These are phyloP conservation scores for Sitobion miscanthi DNA, from an alignment of 1,140 invertebrate genomes.

Conservation along the genomic window DNA sequence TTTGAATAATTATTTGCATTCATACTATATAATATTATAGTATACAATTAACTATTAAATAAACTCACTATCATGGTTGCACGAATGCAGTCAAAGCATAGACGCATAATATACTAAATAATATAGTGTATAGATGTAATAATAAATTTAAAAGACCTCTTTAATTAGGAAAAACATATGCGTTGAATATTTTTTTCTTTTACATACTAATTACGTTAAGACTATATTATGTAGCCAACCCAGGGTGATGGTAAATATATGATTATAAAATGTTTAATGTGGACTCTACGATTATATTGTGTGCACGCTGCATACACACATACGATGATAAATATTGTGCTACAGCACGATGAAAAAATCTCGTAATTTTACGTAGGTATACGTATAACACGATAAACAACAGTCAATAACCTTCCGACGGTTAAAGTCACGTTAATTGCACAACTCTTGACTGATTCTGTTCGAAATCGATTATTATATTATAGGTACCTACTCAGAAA, in stretches of 20 bases:
- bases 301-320: neutral
- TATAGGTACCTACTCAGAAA: neutral
- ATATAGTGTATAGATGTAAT: neutral
- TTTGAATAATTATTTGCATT: neutral
- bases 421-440: conserved; percentile 19
- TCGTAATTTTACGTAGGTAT: neutral
- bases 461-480: neutral
- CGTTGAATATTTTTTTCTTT: neutral
- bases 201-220: neutral
- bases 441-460: neutral
- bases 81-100: neutral
- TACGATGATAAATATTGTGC: neutral
- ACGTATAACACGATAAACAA: neutral
- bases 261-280: conserved; percentile 18
- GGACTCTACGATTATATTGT: neutral
- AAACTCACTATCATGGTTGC: neutral
- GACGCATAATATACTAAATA: too few species aligned
- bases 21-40: neutral
- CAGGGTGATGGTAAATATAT: neutral
- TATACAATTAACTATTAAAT: conserved; percentile 11
- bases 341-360: neutral
- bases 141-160: neutral
- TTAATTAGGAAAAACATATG: neutral
- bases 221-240: neutral
- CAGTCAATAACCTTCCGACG: conserved; percentile 31